Base-by-base conservation (phyloP, 1,140 invertebrate species). In the Chironomus tepperi region DNA sequence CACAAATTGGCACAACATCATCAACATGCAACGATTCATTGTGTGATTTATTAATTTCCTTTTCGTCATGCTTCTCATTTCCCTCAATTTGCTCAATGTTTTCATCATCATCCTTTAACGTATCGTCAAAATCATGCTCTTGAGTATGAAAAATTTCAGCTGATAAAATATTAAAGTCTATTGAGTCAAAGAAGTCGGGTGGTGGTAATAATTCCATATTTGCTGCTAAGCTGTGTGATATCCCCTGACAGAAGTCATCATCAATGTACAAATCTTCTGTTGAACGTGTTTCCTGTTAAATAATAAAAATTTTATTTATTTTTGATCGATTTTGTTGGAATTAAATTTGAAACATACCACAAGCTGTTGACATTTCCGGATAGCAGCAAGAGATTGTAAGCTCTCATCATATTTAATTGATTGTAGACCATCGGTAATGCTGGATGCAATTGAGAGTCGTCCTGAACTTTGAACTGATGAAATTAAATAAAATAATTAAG, bases 201-300 rank as follows among this genome's bases (percentile, higher is more conserved):
- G 42, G 42, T 1, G 73, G 42, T 8, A 42, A 9, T 8, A 73
- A 42, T 43, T 73, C 73, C 73, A 73, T 73, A 47, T 73, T 73
- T 43, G 73, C 73, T 8, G 42, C 42, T 15, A 73, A 43, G 12
- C 65, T 70, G 19, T 70, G 65, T 9, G n/a, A 8, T n/a, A 73
- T 43, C 0, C 24, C 73, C 18, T 73, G 42, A 43, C 42, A 47
- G 42, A 73, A 73, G 43, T 73, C 73, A 19, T 73, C 73, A 73
- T 73, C 73, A 73, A 73, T 73, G 19, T 73, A 73, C 15, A 73
- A 73, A 18, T 73, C 73, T 43, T 73, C 73, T 15, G 73, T 73
- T 7, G 73, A 73, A 43, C 24, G 18, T 8, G 42, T 9, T 73
- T 43, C 73, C 34, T 73, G 16, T 18, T n/a, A 9, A 15, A 43